Base-by-base conservation (phyloP, 1,140 invertebrate genomes). In the Periplaneta americana region DNA sequence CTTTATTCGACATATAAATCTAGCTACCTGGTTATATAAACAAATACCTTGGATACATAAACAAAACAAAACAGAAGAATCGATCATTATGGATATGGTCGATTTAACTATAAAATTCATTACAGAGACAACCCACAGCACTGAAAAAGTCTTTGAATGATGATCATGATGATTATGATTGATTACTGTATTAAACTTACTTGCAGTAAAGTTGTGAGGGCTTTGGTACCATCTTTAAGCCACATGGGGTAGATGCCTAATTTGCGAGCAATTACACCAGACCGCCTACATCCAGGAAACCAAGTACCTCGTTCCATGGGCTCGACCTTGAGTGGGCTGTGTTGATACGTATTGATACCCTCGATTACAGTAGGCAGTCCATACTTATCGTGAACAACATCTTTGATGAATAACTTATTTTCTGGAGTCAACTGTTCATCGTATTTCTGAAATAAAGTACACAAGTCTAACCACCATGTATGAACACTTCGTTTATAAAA, bases 241-340 rank as follows among this genome's bases (percentile, higher is more conserved):
- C 98, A 99, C 87, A 99, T 89, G 18, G 97, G 97, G 87, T 98
- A 94, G 79, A 95, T 89, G 37, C 98, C 98, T 86, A 99, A 95
- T 90, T 99, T 99, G 80, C 94, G 91, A 0, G 95, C 97, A 86
- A 99, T 94, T 2, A 99, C 86, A 74, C 98, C 98, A 82, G 92
- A 92, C 85, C 98, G 91, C 82, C 90, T 89, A 10, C 93, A 91
- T 4, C 86, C 86, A 75, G 89, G 88, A 18, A 87, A 89, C 95
- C 96, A 98, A 85, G 92, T 87, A 22, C 89, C 88, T 85, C 88
- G 85, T 75, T 86, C 84, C 78, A 88, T 84, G 32, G 92, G 88
- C 83, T 92, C 90, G 74, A 90, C 86, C 87, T 91, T 93, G n/a
- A 93, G 84, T 35, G 90, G 90, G 85, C 88, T 90, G 57, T 88